phyloP scores from a whole-genome alignment of 2,888 invertebrate species.

The Dynastes tityus region DNA sequence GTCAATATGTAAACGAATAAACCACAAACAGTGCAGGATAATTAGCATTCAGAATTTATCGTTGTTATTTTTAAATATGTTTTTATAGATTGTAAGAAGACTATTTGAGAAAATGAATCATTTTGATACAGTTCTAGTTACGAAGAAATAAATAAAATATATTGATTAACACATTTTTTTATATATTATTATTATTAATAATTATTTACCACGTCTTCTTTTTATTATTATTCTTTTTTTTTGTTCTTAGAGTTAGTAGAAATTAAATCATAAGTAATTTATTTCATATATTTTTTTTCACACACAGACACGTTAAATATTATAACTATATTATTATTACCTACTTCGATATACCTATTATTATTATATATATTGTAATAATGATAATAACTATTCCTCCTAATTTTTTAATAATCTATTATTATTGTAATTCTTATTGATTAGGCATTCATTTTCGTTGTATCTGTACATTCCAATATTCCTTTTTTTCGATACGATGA shows the following conservation, averaged over 20 bases:
- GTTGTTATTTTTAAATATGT: conserved; percentile 59
- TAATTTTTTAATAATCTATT: conserved; percentile 40
- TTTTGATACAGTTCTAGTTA: conserved; percentile 63
- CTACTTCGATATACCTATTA: conserved; percentile 36
- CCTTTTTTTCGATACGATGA: conserved; percentile 53
- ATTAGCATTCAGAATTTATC: conserved; percentile 53
- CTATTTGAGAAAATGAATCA: conserved; percentile 49
- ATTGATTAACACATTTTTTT: conserved; percentile 33
- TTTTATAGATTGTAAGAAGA: conserved; percentile 56
- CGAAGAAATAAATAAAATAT: conserved; percentile 23
- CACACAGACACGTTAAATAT: conserved; percentile 32
- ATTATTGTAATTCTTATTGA: conserved; percentile 50
- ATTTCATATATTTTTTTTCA: conserved; percentile 53
- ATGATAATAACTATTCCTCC: conserved; percentile 48
- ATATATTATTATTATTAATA: conserved; percentile 18
- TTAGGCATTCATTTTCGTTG: conserved; percentile 59
- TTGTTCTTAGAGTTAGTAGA: conserved; percentile 54
- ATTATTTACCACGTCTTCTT: conserved; percentile 26
- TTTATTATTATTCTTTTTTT: conserved; percentile 33
- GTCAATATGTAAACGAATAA: background rate
- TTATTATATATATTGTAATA: conserved; percentile 46
- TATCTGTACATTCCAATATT: conserved; percentile 65
- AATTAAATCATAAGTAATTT: conserved; percentile 57
- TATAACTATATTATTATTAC: conserved; percentile 51
- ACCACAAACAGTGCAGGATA: background rate